A percentile compares a stretch with the other conserved stretches of the same genome.
phyloP scores from a whole-genome alignment of 2,113 vertebrate genomes.

The Tautogolabrus adspersus region DNA sequence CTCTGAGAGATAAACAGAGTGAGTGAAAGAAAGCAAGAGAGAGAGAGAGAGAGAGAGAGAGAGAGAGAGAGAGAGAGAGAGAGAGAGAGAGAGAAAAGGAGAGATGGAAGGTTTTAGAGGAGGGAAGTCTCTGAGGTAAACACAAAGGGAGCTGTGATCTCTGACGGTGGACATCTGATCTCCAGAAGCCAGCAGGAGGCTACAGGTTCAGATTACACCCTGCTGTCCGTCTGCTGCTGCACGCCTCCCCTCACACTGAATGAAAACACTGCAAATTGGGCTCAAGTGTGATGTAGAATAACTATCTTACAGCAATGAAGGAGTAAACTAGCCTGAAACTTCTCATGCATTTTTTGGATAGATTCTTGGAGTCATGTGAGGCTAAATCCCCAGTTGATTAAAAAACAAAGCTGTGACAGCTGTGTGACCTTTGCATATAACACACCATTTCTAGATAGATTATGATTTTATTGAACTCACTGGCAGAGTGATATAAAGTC shows the following conservation, averaged over 20 bases:
- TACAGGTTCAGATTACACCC: conserved; percentile 75
- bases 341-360: not conserved
- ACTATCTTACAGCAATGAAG: not conserved
- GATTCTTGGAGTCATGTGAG: not conserved
- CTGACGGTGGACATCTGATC: conserved; percentile 79
- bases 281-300: conserved; percentile 11
- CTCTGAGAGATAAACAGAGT: conserved; percentile 42
- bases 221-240: conserved; percentile 58
- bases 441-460: not conserved
- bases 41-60: conserved; percentile 41
- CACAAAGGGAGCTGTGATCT: conserved; percentile 82
- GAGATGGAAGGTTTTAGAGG: conserved; percentile 48
- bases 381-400: not conserved
- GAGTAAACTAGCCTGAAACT: conserved; percentile 8
- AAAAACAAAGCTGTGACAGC: not conserved
- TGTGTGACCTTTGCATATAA: not conserved
- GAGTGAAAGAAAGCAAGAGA: conserved; percentile 32
- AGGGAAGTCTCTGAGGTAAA: conserved; percentile 70
- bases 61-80: conserved; percentile 28
- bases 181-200: conserved; percentile 61
- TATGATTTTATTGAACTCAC: too few species aligned
- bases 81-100: conserved; percentile 12
- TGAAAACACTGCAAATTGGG: not conserved
- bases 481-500: not conserved
- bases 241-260: conserved; percentile 7